Base-by-base conservation (phyloP, 2,888 invertebrate species). In the Lamellibrachia columna region DNA sequence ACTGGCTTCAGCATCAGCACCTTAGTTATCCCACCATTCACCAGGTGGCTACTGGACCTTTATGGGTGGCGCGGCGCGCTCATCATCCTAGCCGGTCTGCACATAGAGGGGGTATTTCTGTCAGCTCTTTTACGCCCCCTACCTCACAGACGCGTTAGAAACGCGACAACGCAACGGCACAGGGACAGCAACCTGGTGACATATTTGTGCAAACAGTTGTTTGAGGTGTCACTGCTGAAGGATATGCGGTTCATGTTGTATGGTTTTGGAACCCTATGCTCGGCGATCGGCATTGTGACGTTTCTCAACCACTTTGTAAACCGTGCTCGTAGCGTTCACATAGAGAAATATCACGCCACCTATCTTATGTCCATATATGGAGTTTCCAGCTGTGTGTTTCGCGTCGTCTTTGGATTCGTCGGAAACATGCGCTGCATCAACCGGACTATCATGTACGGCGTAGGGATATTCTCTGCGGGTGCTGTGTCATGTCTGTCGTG, bases 361-460 rank as follows among this genome's bases (percentile, higher is more conserved):
- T 90, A 93, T n/a, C 92, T 94, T 58, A 93, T 94, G n/a, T 93
- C 94, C 75, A 92, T 93, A 52, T 93, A 93, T 52, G 94, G 93
- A 15, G 92, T 93, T 1, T 53, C 90, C 7, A 93, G 93, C 52
- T 93, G 94, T 7, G 53, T 93, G 11, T 93, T 91, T 22, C 92
- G 94, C 40, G 7, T 94, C 22, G 15, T 92, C 4, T 91, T 92
- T 8, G 92, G 93, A 7, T 28, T 93, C 53, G 91, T 93, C 22
- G 93, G 93, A 52, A 93, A 93, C 91, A 52, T 93, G 40, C 92
- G 91, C 53, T 90, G 53, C 7, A 90, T 92, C 7, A 92, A 94
- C 92, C 90, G 94, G 9, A 60, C 91, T 52, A 52, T 93, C 22
- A 91, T 92, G 93, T 93, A 92, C 92, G 93, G 90, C 3, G 52